phyloP scores from a whole-genome alignment of 2,113 vertebrate genomes.

The Cinclus mexicanus region DNA sequence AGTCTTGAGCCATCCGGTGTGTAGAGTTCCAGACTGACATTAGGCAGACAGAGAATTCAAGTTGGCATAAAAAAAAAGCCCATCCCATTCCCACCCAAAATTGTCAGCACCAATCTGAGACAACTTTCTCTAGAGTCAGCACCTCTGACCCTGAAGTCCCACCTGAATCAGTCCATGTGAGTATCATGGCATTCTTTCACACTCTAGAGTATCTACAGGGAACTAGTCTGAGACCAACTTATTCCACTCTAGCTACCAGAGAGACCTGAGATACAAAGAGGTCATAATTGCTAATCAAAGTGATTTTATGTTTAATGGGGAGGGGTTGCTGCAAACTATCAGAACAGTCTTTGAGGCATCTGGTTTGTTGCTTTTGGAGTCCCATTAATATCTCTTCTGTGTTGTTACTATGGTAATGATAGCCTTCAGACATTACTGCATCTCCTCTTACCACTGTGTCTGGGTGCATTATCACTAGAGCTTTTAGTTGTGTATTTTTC shows the following conservation, averaged over 20 bases:
- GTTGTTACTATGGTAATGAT: not conserved
- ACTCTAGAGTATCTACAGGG: not conserved
- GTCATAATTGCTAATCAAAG: not conserved
- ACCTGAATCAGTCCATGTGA: not conserved
- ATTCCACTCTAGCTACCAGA: not conserved
- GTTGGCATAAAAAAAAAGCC: not conserved
- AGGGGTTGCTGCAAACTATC: not conserved
- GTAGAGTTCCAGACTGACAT: not conserved
- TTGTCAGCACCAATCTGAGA: not conserved
- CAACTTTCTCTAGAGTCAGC: not conserved
- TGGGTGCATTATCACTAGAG: slow-evolving; percentile 4
- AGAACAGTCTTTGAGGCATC: not conserved
- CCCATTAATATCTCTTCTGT: not conserved
- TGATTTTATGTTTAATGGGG: not conserved
- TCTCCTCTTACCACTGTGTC: slow-evolving; percentile 4
- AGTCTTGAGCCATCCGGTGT: not conserved
- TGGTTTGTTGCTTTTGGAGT: not conserved
- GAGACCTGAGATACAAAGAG: not conserved
- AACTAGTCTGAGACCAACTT: not conserved
- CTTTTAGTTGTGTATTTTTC: slow-evolving; percentile 20
- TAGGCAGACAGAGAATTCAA: not conserved
- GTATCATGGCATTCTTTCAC: not conserved
- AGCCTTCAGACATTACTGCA: not conserved
- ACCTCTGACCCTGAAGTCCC: not conserved
- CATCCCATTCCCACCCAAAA: not conserved